Conservation (phyloP, 2,113 vertebrate genomes). For the Mormoops blainvillei region DNA sequence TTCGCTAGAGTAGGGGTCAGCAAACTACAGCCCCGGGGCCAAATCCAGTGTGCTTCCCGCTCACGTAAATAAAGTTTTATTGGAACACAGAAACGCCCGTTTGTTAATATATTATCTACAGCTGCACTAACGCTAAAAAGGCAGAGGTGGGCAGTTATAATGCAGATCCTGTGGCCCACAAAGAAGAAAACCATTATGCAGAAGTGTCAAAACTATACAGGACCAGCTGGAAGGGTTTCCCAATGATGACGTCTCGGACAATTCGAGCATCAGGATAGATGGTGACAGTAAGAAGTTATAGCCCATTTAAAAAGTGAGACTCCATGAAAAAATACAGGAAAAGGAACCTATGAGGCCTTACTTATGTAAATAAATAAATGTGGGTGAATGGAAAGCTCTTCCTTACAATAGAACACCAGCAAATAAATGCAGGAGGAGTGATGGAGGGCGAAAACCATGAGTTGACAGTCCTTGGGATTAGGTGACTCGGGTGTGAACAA, state of each 20-base stretch:
- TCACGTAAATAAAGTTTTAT: background rate
- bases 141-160: background rate
- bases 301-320: background rate
- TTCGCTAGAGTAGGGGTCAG: background rate
- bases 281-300: background rate
- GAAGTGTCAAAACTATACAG: background rate
- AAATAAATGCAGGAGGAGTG: background rate
- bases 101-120: background rate
- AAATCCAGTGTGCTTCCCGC: background rate
- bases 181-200: background rate
- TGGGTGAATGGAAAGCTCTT: background rate
- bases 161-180: background rate
- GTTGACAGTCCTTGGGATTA: background rate
- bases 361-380: background rate
- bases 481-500: background rate
- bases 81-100: background rate
- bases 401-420: background rate
- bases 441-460: background rate
- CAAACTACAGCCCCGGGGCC: background rate
- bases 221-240: background rate
- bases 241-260: background rate
- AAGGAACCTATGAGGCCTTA: background rate
- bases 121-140: background rate
- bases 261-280: background rate
- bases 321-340: background rate